phyloP scores from a whole-genome alignment of 1,140 invertebrate genomes.

The Paraescarpia echinospica region DNA sequence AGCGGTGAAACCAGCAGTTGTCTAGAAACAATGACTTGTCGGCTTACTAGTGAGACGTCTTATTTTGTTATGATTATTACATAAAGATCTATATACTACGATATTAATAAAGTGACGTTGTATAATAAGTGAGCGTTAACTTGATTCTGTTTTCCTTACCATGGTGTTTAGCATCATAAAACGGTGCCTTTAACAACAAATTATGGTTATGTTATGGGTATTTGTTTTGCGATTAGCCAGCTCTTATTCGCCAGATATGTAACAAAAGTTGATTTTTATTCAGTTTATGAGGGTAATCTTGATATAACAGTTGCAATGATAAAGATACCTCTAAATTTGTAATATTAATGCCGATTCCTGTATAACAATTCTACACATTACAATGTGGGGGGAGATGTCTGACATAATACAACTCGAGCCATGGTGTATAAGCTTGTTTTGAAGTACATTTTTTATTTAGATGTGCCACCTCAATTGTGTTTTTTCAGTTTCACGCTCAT shows the following conservation, averaged over 20 bases:
- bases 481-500: no score
- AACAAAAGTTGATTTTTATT: background rate
- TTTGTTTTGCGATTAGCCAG: background rate
- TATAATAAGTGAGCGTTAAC: background rate
- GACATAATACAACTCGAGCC: no score
- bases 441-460: no score
- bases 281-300: background rate
- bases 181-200: background rate
- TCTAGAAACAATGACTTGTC: background rate
- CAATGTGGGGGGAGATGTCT: no score
- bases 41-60: background rate
- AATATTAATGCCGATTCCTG: background rate
- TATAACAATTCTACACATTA: background rate
- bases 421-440: no score
- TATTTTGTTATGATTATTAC: background rate
- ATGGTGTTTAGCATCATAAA: background rate
- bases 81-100: conserved; percentile 1
- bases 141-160: background rate
- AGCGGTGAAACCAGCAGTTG: background rate
- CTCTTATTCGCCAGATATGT: background rate
- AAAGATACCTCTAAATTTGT: background rate
- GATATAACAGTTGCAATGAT: background rate
- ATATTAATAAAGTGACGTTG: conserved; percentile 6
- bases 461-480: no score
- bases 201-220: background rate